Evolutionary conservation across 1,140 invertebrate species (phyloP), one percentile per base, ranked within the genome.

Genomic region (Chlorops oryzae): DNA sequence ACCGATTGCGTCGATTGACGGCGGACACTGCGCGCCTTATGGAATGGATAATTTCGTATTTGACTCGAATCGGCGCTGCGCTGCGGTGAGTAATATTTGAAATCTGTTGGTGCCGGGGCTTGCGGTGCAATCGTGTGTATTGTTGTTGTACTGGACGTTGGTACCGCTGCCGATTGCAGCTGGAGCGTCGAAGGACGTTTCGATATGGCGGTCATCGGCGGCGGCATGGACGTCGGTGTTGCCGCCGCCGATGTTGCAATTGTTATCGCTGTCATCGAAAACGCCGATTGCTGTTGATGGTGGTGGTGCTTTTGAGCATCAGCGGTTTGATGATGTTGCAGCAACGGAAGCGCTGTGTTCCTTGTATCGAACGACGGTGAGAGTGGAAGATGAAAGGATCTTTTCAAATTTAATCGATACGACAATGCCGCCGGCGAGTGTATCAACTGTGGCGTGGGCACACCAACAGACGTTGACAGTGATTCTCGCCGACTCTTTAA

Each of bases 81-180:
- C 50, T 72, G 70, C 48, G 70, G 70, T 34, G 70, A 71, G 27
- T 60, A 68, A 46, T 70, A 72, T 42, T 72, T 72, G 47, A 59
- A 72, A 38, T 72, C 65, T 22, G 52, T 59, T 4, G 70, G 70
- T 24, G 63, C 65, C 27, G 69, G 68, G 39, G 64, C 45, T 39
- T 58, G 59, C 5, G 65, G 65, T 37, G 61, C 64, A 38, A 54
- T 43, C 5, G 61, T 63, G 15, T 66, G 63, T 53, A 67, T 63
- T 32, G 61, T 65, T 17, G 49, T 68, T 23, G 57, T 57, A 50
- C 64, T 66, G 34, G 45, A 60, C 21, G 65, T 61, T 35, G 58
- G 48, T 5, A 57, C 62, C 24, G 55, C 61, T 27, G 63, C 59
- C 50, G 56, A 59, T 53, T 63, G 59, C 46, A 70, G 52, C 52